Conservation (phyloP, 2,888 invertebrate species). For the Oscheius sp. region DNA sequence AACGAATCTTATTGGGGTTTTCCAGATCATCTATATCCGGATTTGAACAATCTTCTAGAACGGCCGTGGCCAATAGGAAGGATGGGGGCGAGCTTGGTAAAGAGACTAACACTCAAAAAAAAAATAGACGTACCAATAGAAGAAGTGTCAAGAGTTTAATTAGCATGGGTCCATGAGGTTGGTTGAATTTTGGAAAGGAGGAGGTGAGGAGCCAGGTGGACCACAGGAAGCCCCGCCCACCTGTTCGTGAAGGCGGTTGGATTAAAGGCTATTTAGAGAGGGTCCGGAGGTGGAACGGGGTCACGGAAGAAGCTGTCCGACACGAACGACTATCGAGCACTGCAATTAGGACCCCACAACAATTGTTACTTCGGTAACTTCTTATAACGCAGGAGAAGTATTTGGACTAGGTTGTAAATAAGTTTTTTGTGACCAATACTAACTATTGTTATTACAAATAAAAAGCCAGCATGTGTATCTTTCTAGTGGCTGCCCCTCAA, state of each 20-base stretch:
- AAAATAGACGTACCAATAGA: constrained; percentile 13
- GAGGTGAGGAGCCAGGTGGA: constrained; percentile 29
- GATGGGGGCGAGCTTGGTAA: too few relatives aligned
- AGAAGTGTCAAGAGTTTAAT: constrained; percentile 30
- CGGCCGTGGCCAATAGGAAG: too few relatives aligned
- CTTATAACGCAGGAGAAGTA: too few relatives aligned
- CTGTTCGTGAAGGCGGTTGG: constrained; percentile 30
- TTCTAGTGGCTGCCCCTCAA: constrained; percentile 15
- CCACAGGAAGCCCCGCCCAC: constrained; percentile 33
- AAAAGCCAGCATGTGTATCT: background rate
- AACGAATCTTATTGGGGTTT: background rate
- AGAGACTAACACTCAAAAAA: background rate
- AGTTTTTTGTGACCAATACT: too few relatives aligned
- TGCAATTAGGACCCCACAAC: too few relatives aligned
- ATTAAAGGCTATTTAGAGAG: constrained; percentile 11
- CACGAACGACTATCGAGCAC: too few relatives aligned
- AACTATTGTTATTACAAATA: too few relatives aligned
- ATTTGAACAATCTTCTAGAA: too few relatives aligned
- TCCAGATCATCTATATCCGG: background rate
- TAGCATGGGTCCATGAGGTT: constrained; percentile 23
- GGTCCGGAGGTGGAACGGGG: constrained; percentile 23
- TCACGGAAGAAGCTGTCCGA: background rate
- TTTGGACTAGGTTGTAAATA: too few relatives aligned
- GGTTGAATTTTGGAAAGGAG: constrained; percentile 1
- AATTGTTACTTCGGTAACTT: too few relatives aligned